A percentile compares a stretch with the other conserved stretches of the same genome.
phyloP scores from a whole-genome alignment of 2,797 vertebrate species.

The Dromococcyx pavoninus region DNA sequence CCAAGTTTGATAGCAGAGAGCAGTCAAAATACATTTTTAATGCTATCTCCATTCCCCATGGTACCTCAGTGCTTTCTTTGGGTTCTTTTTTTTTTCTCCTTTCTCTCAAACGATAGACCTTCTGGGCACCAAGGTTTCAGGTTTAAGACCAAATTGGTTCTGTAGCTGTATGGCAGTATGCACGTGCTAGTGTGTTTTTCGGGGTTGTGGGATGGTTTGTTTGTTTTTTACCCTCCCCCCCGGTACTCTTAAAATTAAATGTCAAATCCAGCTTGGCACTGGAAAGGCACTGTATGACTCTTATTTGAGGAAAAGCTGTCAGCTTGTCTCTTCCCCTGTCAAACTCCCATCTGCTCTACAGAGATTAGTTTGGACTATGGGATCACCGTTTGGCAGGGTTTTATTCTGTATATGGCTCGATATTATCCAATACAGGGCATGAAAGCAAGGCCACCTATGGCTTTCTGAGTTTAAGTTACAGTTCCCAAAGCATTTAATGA shows the following conservation, averaged over 20 bases:
- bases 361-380: constrained; percentile 58
- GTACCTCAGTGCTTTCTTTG: not conserved
- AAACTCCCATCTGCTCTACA: constrained; percentile 63
- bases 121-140: not conserved
- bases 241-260: constrained; percentile 71
- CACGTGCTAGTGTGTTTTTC: rapidly evolving
- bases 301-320: constrained; percentile 64
- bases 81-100: not conserved
- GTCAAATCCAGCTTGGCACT: constrained; percentile 66
- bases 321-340: constrained; percentile 63
- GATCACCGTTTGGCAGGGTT: constrained; percentile 43
- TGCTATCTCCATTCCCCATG: not conserved
- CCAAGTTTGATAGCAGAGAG: not conserved
- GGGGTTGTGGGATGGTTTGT: not conserved
- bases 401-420: not conserved
- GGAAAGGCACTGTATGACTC: constrained; percentile 26
- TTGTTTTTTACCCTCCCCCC: no score
- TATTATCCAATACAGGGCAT: not conserved
- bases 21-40: constrained; percentile 46
- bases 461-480: constrained; percentile 27
- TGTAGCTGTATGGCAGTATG: not conserved
- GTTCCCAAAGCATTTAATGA: constrained; percentile 14
- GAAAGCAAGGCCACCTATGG: constrained; percentile 25
- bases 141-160: constrained; percentile 60
- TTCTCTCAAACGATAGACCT: not conserved